Percentiles rank a stretch among this genome's conserved stretches.
These are phyloP conservation scores for Otolemur crassicaudatus DNA, from an alignment of 2,797 vertebrate species.

Conservation along the genomic window DNA sequence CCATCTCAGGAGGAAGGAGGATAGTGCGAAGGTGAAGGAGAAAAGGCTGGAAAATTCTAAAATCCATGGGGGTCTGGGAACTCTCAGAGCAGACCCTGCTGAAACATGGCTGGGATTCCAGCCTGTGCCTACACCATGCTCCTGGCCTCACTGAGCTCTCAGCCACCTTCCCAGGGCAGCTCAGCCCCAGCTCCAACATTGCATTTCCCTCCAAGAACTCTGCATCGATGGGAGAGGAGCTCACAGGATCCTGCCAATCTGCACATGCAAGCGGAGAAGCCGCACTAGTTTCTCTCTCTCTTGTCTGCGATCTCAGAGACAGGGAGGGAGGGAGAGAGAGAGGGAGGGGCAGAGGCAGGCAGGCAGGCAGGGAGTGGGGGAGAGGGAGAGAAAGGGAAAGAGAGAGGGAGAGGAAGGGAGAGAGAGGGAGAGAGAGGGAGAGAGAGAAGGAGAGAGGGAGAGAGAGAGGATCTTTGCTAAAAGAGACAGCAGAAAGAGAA, in stretches of 20 bases:
- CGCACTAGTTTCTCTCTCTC: slow-evolving; percentile 73
- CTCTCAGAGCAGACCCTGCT: slow-evolving; percentile 61
- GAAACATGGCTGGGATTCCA: neutral
- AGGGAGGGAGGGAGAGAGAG: neutral
- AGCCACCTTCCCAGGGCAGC: slow-evolving; percentile 53
- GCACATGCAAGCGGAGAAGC: slow-evolving; percentile 60
- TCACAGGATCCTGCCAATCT: neutral
- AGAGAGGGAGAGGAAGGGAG: neutral
- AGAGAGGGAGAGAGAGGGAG: neutral
- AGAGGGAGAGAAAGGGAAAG: slow-evolving; percentile 45
- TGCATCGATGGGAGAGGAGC: slow-evolving; percentile 59
- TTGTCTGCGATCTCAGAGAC: slow-evolving; percentile 60
- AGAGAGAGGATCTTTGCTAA: neutral
- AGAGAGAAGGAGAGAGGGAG: slow-evolving; percentile 29
- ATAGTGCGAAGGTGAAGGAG: slow-evolving; percentile 62
- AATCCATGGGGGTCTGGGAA: slow-evolving; percentile 70
- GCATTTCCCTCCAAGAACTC: slow-evolving; percentile 60
- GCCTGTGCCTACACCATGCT: slow-evolving; percentile 38
- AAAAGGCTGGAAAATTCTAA: slow-evolving; percentile 69
- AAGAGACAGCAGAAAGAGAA: slow-evolving; percentile 65
- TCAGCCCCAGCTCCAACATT: slow-evolving; percentile 56
- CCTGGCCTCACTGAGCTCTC: slow-evolving; percentile 9
- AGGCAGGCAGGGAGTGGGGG: neutral
- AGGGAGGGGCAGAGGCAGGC: no score
- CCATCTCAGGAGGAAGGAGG: slow-evolving; percentile 72